These are phyloP conservation scores for Pseudorectes ferrugineus DNA, from an alignment of 2,113 vertebrate genomes.

Conservation along the genomic window DNA sequence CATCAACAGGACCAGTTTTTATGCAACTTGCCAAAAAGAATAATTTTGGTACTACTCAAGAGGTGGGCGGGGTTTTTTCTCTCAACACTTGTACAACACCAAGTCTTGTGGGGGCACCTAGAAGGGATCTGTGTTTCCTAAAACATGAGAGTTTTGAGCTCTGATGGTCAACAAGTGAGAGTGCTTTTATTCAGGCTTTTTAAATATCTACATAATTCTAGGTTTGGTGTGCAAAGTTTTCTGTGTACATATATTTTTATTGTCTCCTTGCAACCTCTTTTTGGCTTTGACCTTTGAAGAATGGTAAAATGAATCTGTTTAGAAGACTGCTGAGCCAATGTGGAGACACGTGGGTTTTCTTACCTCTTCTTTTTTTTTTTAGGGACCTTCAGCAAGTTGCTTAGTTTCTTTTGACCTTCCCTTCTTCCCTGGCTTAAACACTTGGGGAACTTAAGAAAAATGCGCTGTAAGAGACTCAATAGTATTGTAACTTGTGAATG, in stretches of 20 bases:
- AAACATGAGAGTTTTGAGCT: neutral
- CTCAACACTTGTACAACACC: neutral
- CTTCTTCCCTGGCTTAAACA: neutral
- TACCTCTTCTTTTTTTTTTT: neutral
- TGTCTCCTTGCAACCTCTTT: neutral
- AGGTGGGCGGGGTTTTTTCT: neutral
- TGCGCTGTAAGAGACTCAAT: neutral
- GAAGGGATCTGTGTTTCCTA: neutral
- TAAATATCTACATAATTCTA: rapidly evolving
- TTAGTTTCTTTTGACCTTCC: neutral
- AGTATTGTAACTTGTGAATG: neutral
- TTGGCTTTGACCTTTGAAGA: neutral
- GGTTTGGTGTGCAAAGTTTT: neutral
- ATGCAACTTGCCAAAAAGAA: neutral
- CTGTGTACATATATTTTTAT: neutral
- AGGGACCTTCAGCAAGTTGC: neutral
- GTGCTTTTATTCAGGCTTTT: neutral
- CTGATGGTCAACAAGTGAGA: neutral
- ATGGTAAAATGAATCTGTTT: neutral
- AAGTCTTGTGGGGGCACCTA: neutral
- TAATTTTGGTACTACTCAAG: neutral
- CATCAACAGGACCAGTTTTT: neutral
- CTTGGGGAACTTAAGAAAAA: neutral
- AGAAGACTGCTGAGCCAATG: neutral
- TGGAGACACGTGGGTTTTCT: neutral